phyloP scores from a whole-genome alignment of 1,140 invertebrate species.

The Drosophila lowei region DNA sequence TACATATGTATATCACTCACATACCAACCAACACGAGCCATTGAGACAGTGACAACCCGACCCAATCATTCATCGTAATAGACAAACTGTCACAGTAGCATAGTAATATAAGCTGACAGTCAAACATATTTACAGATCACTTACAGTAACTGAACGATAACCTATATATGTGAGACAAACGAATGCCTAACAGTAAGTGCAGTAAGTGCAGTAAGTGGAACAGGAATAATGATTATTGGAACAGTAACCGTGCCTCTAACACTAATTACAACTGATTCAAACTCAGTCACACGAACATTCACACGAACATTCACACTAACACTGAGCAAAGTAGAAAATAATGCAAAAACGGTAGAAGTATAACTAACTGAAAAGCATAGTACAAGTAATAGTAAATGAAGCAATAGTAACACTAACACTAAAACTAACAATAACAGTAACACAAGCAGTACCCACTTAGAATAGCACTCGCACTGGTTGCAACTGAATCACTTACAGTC shows the following conservation, averaged over 20 bases:
- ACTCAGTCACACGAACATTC: background rate
- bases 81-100: background rate
- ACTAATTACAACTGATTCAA: no score
- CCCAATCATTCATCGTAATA: background rate
- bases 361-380: no score
- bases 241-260: no score
- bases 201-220: conserved; percentile 11
- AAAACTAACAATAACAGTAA: background rate
- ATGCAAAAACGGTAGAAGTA: background rate
- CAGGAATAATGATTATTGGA: conserved; percentile 6
- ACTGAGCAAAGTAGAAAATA: background rate
- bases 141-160: conserved; percentile 17
- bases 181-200: conserved; percentile 14
- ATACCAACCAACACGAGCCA: no score
- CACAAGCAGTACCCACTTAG: no score
- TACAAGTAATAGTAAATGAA: no score
- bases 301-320: background rate
- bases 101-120: background rate
- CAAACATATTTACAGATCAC: background rate
- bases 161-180: conserved; percentile 25
- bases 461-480: no score
- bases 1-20: no score
- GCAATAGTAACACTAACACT: background rate
- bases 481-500: no score
- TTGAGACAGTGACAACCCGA: background rate